These are phyloP conservation scores for Automeris io DNA, from an alignment of 2,888 invertebrate species.

Conservation along the genomic window DNA sequence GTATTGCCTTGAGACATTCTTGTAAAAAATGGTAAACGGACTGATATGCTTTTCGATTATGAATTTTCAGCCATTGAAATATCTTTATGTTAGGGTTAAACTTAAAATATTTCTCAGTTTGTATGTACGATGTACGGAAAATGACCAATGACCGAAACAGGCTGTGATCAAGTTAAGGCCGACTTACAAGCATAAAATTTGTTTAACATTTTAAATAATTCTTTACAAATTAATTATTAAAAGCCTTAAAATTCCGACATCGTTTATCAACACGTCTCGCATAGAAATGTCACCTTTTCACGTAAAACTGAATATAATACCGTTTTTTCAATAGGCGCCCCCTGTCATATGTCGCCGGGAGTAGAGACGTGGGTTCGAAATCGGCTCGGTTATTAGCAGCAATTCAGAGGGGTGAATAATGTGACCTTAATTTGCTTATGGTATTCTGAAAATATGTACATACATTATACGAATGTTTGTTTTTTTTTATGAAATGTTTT, in stretches of 20 bases:
- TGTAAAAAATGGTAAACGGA: no score
- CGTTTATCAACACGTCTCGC: slow-evolving; percentile 35
- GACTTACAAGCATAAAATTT: no score
- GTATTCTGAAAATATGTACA: slow-evolving; percentile 57
- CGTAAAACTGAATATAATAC: slow-evolving; percentile 28
- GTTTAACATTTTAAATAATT: neutral
- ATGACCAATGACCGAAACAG: no score
- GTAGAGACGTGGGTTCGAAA: slow-evolving; percentile 28
- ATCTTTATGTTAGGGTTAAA: no score
- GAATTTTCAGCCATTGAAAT: no score
- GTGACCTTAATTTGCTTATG: slow-evolving; percentile 65
- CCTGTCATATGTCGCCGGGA: slow-evolving; percentile 29
- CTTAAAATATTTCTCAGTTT: no score
- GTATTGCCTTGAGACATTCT: no score
- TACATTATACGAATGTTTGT: slow-evolving; percentile 12
- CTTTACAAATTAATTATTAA: slow-evolving; percentile 8
- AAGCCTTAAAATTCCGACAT: slow-evolving; percentile 18
- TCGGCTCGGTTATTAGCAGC: slow-evolving; percentile 64
- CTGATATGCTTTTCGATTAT: no score
- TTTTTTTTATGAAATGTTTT: neutral
- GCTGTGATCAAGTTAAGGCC: no score
- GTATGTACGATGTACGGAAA: no score
- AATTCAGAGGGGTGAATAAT: slow-evolving; percentile 72
- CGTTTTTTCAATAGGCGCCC: slow-evolving; percentile 43
- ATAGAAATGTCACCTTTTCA: slow-evolving; percentile 29